phyloP scores from a whole-genome alignment of 2,113 vertebrate genomes.

The Ovis aries region ARS-UI_Ramb_v3.0 NC_056072.1:34324001-34324500 shows the following conservation, averaged over 20 bases:
- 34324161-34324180: not conserved
- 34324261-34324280: not conserved
- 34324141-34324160: not conserved
- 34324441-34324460: not conserved
- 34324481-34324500: not conserved
- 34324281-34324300: not conserved
- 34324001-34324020: not conserved
- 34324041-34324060: not conserved
- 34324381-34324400: not conserved
- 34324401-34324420: not conserved
- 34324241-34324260: not conserved
- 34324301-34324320: not conserved
- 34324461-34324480: not conserved
- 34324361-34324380: not conserved
- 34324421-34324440: not conserved
- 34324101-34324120: not conserved
- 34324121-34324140: not conserved
- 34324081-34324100: not conserved
- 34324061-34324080: not conserved
- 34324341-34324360: not conserved
- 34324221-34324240: not conserved
- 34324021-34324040: not conserved
- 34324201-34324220: not conserved
- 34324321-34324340: not conserved
- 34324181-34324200: not conserved